Evolutionary conservation across 2,113 vertebrate genomes (phyloP), one percentile per base, ranked within the genome.

Genomic region (Pao palembangensis): DNA sequence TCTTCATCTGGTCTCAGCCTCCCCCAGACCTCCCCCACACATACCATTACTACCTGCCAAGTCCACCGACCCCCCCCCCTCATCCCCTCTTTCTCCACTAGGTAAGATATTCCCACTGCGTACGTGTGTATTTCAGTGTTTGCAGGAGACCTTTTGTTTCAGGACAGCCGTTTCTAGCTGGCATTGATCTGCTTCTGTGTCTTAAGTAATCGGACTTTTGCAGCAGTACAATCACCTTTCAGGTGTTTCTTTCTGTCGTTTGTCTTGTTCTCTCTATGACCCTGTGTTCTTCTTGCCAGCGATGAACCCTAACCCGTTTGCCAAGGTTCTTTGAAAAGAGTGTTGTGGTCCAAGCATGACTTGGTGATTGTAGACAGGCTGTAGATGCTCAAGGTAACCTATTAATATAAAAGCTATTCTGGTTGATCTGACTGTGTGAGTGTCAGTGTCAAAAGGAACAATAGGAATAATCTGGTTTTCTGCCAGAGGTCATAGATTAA

Each of bases 41-140:
- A 90, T 86, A 91, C 92, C 86, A 88, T 92, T 79, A 92, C 91
- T 78, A 93, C 91, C 85, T 91, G 92, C 85, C 92, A 89, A 90
- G 87, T 87, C 78, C 85, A 86, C 58, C 90, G 90, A 80, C 90
- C 93, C 78, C 85, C 88, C 81, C 75, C 87, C 7, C 84, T 89
- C 76, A 82, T 88, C 74, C 85, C 89, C 64, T 83, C 65, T 49
- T 88, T 91, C 81, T 92, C 91, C 18, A 75, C 85, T 85, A 90
- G 91, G 92, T 93, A 91, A 94, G 92, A 42, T 34, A 34, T 11
- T 0, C 55, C 8, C 13, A n/a, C 67, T 54, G 18, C 25, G n/a
- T 0, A 8, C 64, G 14, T 31, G 6, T 15, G 38, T 16, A 16
- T 13, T 44, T 38, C 8, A 38, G 44, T 47, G 15, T n/a, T 47